A percentile compares a stretch with the other conserved stretches of the same genome.
phyloP scores from a whole-genome alignment of 2,797 vertebrate species.

The Picus viridis region DNA sequence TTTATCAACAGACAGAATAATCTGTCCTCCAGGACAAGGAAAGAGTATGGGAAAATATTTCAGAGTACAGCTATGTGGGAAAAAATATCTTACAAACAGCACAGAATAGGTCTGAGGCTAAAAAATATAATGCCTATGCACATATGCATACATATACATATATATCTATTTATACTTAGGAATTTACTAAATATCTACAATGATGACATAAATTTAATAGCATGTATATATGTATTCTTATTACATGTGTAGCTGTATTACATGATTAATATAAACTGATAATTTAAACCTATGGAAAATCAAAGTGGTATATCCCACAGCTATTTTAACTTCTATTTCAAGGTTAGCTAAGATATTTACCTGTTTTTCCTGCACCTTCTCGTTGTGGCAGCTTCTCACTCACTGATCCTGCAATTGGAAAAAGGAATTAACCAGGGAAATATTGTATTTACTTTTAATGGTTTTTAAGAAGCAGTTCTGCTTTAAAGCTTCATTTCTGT shows the following conservation, averaged over 20 bases:
- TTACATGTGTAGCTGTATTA: neutral
- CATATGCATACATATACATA: neutral
- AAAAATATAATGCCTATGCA: neutral
- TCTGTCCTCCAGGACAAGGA: neutral
- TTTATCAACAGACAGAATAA: constrained; percentile 22
- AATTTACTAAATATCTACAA: neutral
- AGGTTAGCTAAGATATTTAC: constrained; percentile 81
- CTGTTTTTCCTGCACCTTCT: constrained; percentile 92
- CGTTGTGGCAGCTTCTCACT: constrained; percentile 85
- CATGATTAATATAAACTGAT: neutral
- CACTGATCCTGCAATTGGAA: constrained; percentile 83
- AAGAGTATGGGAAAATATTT: constrained; percentile 2
- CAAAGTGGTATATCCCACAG: neutral
- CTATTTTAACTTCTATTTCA: neutral
- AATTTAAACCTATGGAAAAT: neutral
- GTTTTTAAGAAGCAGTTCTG: neutral
- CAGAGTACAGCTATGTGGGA: neutral
- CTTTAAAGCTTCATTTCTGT: neutral
- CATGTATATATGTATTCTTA: neutral
- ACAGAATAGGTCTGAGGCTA: neutral
- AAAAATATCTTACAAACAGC: neutral
- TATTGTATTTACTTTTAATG: neutral
- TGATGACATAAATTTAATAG: neutral
- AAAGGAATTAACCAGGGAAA: neutral
- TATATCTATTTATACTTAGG: neutral